A percentile compares a stretch with the other conserved stretches of the same genome.
Conservation (phyloP, 2,113 vertebrate species). For the Rhinolophus sinicus region DNA sequence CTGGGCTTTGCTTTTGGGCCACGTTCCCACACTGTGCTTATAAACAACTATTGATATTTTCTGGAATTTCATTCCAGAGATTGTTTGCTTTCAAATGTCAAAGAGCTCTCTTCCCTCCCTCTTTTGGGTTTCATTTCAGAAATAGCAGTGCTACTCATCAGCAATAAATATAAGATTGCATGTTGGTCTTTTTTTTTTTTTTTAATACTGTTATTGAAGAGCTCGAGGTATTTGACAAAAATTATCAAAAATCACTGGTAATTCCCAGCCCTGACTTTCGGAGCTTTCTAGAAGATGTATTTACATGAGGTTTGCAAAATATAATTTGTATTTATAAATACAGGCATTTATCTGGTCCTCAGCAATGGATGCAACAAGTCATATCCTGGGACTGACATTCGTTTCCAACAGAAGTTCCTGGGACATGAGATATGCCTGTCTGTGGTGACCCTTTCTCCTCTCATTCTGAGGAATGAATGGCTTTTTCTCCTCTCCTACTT, state of each 20-base stretch:
- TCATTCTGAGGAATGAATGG: not conserved
- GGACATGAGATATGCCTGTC: not conserved
- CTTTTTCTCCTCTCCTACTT: not conserved
- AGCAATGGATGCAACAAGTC: conserved; percentile 27
- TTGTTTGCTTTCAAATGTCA: conserved; percentile 50
- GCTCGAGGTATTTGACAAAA: not conserved
- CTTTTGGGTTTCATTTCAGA: conserved; percentile 17
- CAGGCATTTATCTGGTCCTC: conserved; percentile 4
- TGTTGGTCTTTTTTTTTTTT: no score
- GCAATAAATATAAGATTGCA: conserved; percentile 11
- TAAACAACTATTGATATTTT: conserved; percentile 60
- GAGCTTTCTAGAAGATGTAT: conserved; percentile 33
- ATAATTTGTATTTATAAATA: conserved; percentile 58
- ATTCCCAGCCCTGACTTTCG: conserved; percentile 39
- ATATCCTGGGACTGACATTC: not conserved
- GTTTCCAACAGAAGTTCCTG: conserved; percentile 30
- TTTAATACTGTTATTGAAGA: no score
- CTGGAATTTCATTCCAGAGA: conserved; percentile 39
- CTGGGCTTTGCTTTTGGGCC: not conserved
- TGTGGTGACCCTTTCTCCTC: not conserved
- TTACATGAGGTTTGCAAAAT: conserved; percentile 57
- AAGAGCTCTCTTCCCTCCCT: not conserved
- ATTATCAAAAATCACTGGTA: not conserved
- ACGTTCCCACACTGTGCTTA: not conserved
- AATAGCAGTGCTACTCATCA: not conserved